Percentiles rank a stretch among this genome's conserved stretches.
Conservation (phyloP, 2,113 vertebrate genomes). For the Octodon degus region DNA sequence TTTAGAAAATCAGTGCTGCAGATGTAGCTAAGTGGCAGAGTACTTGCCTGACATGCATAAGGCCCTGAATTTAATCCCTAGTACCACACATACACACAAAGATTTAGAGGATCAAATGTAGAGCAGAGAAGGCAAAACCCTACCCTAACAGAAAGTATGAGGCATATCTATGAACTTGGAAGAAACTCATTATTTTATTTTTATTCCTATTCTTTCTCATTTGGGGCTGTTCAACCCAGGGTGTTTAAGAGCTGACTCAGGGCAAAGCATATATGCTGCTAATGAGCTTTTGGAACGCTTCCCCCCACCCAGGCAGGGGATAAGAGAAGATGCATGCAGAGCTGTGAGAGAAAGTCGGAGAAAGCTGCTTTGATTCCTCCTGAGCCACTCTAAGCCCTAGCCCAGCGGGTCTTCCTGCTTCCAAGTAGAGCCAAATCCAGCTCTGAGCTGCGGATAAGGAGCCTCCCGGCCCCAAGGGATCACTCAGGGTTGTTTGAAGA, state of each 20-base stretch:
- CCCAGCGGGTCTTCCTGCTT: constrained; percentile 22
- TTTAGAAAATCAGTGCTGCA: background rate
- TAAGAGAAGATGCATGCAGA: constrained; percentile 3
- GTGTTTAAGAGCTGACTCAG: constrained; percentile 51
- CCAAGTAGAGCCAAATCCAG: constrained; percentile 43
- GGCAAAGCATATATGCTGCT: constrained; percentile 17
- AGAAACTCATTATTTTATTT: constrained; percentile 43
- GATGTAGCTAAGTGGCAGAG: too few species aligned
- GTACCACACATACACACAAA: background rate
- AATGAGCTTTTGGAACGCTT: constrained; percentile 59
- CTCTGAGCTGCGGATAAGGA: constrained; percentile 60
- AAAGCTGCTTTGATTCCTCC: constrained; percentile 68
- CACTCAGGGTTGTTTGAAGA: constrained; percentile 41
- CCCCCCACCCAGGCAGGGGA: background rate
- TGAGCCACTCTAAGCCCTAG: constrained; percentile 68
- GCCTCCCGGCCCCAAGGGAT: background rate
- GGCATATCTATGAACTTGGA: constrained; percentile 2
- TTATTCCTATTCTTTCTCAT: constrained; percentile 38
- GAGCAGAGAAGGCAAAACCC: background rate
- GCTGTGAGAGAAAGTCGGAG: background rate
- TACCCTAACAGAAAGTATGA: background rate
- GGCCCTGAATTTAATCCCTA: too few species aligned
- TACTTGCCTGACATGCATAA: too few species aligned
- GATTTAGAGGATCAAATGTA: constrained; percentile 44
- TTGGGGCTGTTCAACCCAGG: constrained; percentile 27